Evolutionary conservation across 2,888 invertebrate genomes (phyloP).

Genomic region (Cepaea hortensis): DNA sequence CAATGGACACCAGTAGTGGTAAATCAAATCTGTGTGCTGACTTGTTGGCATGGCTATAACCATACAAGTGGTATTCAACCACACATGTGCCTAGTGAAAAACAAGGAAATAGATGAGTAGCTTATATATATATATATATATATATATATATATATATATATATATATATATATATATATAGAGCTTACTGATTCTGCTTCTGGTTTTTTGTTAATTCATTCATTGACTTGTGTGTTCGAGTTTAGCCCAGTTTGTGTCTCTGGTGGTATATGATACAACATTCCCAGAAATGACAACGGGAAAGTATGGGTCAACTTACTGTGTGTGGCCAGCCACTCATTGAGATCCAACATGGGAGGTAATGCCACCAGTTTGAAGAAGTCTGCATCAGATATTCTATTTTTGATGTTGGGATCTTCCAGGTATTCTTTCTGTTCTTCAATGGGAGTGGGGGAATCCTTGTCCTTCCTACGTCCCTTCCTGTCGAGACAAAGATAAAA

Average conservation of each 20-base stretch:
- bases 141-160: slow-evolving; percentile 7
- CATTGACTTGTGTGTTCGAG: no score
- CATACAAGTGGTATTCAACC: no score
- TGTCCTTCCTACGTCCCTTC: slow-evolving; percentile 97
- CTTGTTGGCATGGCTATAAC: no score
- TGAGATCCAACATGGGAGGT: slow-evolving; percentile 96
- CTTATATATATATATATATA: background rate
- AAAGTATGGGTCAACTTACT: slow-evolving; percentile 81
- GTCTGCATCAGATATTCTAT: slow-evolving; percentile 95
- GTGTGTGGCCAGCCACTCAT: slow-evolving; percentile 99
- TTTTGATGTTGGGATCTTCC: slow-evolving; percentile 91
- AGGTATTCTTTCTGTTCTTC: slow-evolving; percentile 91
- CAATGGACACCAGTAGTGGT: no score
- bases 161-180: background rate
- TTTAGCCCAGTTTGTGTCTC: no score
- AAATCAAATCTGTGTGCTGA: no score
- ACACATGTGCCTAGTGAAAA: no score
- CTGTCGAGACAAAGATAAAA: slow-evolving; percentile 77
- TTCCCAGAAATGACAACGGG: background rate
- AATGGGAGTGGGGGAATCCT: slow-evolving; percentile 83
- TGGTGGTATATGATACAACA: no score
- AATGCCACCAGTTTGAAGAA: slow-evolving; percentile 94
- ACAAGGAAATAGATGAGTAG: no score
- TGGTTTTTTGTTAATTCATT: no score
- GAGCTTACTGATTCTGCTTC: no score